These are phyloP conservation scores for Himalopsyche japonica DNA, from an alignment of 2,888 invertebrate genomes.

Conservation along the genomic window DNA sequence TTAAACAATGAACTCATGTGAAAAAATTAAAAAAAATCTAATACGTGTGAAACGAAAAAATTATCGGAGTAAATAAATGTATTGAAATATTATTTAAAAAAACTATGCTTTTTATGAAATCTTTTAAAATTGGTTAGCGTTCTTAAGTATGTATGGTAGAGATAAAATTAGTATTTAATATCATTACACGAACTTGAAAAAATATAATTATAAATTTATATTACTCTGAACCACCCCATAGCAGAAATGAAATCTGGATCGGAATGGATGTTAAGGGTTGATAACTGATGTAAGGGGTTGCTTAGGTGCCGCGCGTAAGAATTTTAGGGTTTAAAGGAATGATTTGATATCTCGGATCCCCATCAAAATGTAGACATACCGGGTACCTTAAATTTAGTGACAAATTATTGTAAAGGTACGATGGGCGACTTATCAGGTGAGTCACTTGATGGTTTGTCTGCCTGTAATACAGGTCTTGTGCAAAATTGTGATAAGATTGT, in stretches of 20 bases:
- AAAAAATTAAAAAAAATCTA: too few relatives aligned
- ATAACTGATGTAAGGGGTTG: background rate
- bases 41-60: too few relatives aligned
- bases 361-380: background rate
- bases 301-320: background rate
- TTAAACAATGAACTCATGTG: too few relatives aligned
- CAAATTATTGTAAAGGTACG: background rate
- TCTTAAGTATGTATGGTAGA: too few relatives aligned
- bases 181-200: too few relatives aligned
- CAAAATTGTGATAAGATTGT: background rate
- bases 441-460: background rate
- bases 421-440: background rate
- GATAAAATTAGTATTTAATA: too few relatives aligned
- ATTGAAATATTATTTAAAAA: too few relatives aligned
- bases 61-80: too few relatives aligned
- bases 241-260: background rate
- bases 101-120: too few relatives aligned
- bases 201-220: too few relatives aligned
- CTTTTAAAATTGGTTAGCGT: too few relatives aligned
- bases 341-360: background rate
- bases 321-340: slow-evolving; percentile 1
- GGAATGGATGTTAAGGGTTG: background rate
- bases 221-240: background rate
- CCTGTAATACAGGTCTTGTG: background rate
- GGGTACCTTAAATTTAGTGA: background rate